phyloP scores from a whole-genome alignment of 2,113 vertebrate species.

The Rafetus swinhoei region DNA sequence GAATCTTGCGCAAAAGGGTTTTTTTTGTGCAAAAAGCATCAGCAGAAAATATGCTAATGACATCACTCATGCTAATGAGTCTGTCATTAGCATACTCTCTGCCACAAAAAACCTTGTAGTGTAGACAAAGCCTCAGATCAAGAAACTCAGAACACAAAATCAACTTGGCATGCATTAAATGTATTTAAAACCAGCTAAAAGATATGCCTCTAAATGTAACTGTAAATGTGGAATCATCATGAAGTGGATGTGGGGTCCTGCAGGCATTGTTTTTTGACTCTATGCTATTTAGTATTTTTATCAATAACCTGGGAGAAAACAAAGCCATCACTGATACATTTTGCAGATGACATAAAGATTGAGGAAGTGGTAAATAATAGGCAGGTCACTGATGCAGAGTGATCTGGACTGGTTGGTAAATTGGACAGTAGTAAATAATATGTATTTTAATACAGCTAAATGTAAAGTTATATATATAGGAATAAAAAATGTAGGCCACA shows the following conservation, averaged over 20 bases:
- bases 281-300: background rate
- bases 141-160: background rate
- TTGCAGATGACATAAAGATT: background rate
- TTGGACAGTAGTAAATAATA: background rate
- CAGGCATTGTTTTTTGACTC: background rate
- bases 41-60: too few relatives aligned
- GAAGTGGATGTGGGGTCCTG: background rate
- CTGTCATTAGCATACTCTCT: too few relatives aligned
- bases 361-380: background rate
- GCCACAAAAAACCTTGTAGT: too few relatives aligned
- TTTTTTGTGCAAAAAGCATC: too few relatives aligned
- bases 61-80: too few relatives aligned
- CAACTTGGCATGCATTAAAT: background rate
- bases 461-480: background rate
- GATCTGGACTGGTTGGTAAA: background rate
- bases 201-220: background rate
- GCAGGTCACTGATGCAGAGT: background rate
- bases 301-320: background rate
- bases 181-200: background rate
- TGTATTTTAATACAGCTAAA: background rate
- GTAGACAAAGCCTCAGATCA: too few relatives aligned
- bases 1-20: too few relatives aligned
- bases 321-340: background rate
- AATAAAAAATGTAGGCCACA: background rate
- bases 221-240: background rate